A percentile compares a stretch with the other conserved stretches of the same genome.
Conservation (phyloP, 37 sponge, comb jelly and placozoan genomes). For the Spongilla lacustris region DNA sequence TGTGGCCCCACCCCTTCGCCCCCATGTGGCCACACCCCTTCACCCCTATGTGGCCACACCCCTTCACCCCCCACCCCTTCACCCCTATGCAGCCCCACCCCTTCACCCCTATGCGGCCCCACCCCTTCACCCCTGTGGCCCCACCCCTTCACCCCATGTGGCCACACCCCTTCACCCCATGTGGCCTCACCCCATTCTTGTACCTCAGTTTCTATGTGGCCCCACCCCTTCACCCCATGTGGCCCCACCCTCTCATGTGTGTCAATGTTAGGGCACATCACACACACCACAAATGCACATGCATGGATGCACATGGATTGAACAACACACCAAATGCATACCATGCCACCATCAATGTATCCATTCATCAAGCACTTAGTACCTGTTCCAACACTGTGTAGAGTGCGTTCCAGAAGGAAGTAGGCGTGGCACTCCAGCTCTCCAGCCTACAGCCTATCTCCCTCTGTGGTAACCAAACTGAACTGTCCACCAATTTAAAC, state of each 20-base stretch:
- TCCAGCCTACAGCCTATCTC: slow-evolving; percentile 10
- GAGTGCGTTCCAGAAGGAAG: slow-evolving; percentile 3
- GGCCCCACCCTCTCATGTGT: no score
- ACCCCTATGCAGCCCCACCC: no score
- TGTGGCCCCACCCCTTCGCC: no score
- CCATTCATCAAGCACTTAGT: not conserved
- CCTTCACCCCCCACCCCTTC: no score
- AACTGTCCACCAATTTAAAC: slow-evolving; percentile 18
- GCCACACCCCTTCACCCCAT: not conserved
- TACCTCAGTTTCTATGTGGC: no score
- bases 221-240: not conserved
- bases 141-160: no score
- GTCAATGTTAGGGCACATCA: no score
- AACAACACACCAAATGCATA: not conserved
- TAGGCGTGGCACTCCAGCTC: not conserved
- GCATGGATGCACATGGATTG: not conserved
- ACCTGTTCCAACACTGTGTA: not conserved
- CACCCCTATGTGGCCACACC: no score
- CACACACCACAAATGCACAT: slow-evolving; percentile 13
- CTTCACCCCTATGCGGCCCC: no score
- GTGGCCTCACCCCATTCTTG: no score
- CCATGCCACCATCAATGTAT: not conserved
- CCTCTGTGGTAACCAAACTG: slow-evolving; percentile 40
- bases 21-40: no score
- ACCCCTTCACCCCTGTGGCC: no score